A percentile compares a stretch with the other conserved stretches of the same genome.
Conservation (phyloP, 2,113 vertebrate species). For the Prochilodus magdalenae region DNA sequence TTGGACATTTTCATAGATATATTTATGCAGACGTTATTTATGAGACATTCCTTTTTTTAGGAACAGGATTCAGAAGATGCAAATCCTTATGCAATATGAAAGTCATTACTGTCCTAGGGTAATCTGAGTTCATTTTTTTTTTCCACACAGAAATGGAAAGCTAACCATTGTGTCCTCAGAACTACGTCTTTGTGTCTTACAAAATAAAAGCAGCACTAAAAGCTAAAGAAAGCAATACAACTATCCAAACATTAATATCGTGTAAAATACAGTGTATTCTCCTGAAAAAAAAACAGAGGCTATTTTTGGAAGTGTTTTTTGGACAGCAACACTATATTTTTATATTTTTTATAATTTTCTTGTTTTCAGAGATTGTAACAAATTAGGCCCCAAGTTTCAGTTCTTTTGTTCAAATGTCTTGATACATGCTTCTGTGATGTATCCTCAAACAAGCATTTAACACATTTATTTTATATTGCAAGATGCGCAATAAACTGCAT, state of each 20-base stretch:
- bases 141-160: slow-evolving; percentile 23
- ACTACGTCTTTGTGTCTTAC: slow-evolving; percentile 10
- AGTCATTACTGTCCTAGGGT: not conserved
- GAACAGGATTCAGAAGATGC: slow-evolving; percentile 54
- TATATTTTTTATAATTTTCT: not conserved
- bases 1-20: slow-evolving; percentile 67
- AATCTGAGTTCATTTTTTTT: not conserved
- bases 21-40: slow-evolving; percentile 70
- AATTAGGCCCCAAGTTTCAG: not conserved
- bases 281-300: not conserved
- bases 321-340: not conserved
- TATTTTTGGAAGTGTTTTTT: no score
- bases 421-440: not conserved
- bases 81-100: not conserved
- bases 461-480: not conserved
- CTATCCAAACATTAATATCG: not conserved
- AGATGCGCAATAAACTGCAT: not conserved
- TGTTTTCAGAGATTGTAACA: not conserved
- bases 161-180: not conserved
- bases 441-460: slow-evolving; percentile 2
- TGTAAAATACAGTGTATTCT: slow-evolving; percentile 3
- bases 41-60: slow-evolving; percentile 77
- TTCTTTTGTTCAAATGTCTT: not conserved
- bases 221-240: not conserved
- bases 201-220: not conserved